These are phyloP conservation scores for Molanna angustata DNA, from an alignment of 2,888 invertebrate species.

Conservation along the genomic window DNA sequence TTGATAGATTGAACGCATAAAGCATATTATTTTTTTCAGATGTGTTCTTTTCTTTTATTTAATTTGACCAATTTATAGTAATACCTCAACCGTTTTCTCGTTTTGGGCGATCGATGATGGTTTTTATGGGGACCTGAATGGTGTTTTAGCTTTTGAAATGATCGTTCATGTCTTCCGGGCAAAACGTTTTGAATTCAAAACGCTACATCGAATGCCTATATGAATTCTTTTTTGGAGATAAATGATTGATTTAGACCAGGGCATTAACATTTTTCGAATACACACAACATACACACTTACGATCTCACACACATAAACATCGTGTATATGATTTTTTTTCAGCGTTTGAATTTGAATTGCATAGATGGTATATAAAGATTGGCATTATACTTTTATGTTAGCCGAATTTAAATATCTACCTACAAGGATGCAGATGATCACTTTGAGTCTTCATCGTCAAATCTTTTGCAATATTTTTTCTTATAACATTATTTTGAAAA, in stretches of 20 bases:
- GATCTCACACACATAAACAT: no score
- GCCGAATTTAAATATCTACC: no score
- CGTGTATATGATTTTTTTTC: no score
- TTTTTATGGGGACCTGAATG: constrained; percentile 28
- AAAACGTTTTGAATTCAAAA: constrained; percentile 4
- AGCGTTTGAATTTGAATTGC: no score
- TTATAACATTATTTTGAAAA: no score
- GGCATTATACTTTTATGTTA: no score
- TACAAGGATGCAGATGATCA: no score
- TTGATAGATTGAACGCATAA: constrained; percentile 24
- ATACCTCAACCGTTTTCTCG: constrained; percentile 29
- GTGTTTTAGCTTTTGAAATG: constrained; percentile 20
- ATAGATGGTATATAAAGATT: no score
- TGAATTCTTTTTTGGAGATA: constrained; percentile 6
- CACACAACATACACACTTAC: no score
- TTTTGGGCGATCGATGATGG: constrained; percentile 29
- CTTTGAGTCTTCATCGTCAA: no score
- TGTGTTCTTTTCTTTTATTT: constrained; percentile 31
- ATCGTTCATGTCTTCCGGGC: constrained; percentile 18
- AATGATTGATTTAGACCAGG: constrained; percentile 3
- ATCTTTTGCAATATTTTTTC: no score
- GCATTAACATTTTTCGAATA: background rate
- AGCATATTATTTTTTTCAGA: constrained; percentile 25
- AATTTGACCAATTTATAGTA: constrained; percentile 32
- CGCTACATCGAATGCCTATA: constrained; percentile 2